Evolutionary conservation across 2,113 vertebrate species (phyloP).

Genomic region (Junco hyemalis): DNA sequence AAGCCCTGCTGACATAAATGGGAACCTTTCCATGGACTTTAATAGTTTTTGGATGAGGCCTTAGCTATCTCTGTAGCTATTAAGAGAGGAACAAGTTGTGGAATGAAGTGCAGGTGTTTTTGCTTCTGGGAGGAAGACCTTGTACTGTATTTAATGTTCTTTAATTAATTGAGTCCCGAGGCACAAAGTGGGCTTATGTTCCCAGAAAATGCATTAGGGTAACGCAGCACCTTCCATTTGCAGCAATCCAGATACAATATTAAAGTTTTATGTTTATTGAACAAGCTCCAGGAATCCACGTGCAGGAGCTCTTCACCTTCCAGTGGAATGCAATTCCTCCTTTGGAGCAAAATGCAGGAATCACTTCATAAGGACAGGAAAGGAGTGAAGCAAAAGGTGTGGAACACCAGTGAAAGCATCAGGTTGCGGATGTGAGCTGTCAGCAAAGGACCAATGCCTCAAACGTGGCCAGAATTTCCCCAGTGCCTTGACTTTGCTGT

Average conservation of each 20-base stretch:
- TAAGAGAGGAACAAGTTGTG: constrained; percentile 11
- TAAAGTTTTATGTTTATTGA: constrained; percentile 58
- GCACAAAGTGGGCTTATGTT: constrained; percentile 17
- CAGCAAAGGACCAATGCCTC: neutral
- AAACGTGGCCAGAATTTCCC: neutral
- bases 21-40: constrained; percentile 33
- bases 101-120: constrained; percentile 45
- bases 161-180: constrained; percentile 59
- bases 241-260: constrained; percentile 25
- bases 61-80: neutral
- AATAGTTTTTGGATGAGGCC: constrained; percentile 41
- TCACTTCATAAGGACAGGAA: rapidly evolving
- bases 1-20: neutral
- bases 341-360: neutral
- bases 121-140: constrained; percentile 37
- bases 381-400: neutral
- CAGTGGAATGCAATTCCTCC: neutral
- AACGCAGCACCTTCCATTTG: constrained; percentile 36
- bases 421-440: neutral
- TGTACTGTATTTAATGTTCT: constrained; percentile 43
- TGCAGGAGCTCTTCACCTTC: constrained; percentile 15
- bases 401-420: neutral
- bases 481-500: neutral
- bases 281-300: neutral
- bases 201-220: constrained; percentile 52